Evolutionary conservation across 2,888 invertebrate species (phyloP).

Genomic region (Panzeria rudis): DNA sequence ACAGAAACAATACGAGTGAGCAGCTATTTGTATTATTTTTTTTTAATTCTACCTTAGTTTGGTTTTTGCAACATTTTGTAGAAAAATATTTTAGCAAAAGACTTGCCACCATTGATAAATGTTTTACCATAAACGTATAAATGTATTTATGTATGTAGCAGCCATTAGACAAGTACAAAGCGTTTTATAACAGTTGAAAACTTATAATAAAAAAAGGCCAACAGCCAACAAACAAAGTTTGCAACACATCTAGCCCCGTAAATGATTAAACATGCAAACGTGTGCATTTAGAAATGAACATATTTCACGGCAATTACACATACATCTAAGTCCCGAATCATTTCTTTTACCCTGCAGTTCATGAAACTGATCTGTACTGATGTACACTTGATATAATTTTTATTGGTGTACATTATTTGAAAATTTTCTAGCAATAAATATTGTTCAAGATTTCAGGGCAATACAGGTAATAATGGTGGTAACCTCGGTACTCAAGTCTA

Average conservation of each 20-base stretch:
- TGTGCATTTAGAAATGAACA: slow-evolving; percentile 40
- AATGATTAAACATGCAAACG: slow-evolving; percentile 25
- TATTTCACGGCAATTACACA: slow-evolving; percentile 32
- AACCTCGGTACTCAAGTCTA: too few relatives aligned
- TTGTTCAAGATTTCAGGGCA: too few relatives aligned
- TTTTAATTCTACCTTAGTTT: slow-evolving; percentile 14
- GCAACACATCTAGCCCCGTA: slow-evolving; percentile 4
- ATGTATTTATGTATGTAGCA: slow-evolving; percentile 23
- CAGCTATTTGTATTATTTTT: slow-evolving; percentile 45
- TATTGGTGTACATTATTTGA: too few relatives aligned
- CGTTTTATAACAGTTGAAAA: slow-evolving; percentile 67
- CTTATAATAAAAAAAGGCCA: slow-evolving; percentile 61
- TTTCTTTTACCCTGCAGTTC: neutral
- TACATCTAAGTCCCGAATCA: neutral
- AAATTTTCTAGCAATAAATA: too few relatives aligned
- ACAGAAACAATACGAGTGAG: slow-evolving; percentile 36
- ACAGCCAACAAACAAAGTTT: slow-evolving; percentile 67
- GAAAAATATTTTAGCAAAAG: slow-evolving; percentile 59
- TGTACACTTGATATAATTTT: too few relatives aligned
- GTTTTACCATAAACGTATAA: slow-evolving; percentile 59
- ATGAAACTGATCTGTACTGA: neutral
- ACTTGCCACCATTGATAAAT: slow-evolving; percentile 70
- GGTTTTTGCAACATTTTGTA: slow-evolving; percentile 32
- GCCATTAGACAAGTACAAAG: slow-evolving; percentile 68
- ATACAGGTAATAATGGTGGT: too few relatives aligned